These are phyloP conservation scores for Nasonovia ribisnigri DNA, from an alignment of 2,888 invertebrate species.

Conservation along the genomic window DNA sequence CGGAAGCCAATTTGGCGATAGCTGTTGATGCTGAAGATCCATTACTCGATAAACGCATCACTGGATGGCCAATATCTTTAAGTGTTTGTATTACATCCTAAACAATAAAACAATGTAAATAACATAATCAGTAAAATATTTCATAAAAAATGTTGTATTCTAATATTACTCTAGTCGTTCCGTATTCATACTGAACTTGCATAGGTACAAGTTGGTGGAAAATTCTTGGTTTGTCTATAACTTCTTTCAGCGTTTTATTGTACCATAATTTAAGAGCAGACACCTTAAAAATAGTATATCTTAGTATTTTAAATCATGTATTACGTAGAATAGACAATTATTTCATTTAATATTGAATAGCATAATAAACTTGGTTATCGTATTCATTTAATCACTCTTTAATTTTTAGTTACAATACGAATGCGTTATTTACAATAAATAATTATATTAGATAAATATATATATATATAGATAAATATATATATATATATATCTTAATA, in stretches of 20 bases:
- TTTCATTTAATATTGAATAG: background rate
- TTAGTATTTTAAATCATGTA: background rate
- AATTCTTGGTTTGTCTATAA: slow-evolving; percentile 80
- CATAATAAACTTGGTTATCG: background rate
- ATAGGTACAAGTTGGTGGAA: slow-evolving; percentile 92
- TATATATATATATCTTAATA: background rate
- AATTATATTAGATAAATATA: background rate
- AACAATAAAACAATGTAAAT: slow-evolving; percentile 15
- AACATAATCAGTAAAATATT: background rate
- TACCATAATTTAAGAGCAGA: slow-evolving; percentile 79
- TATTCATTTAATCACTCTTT: background rate
- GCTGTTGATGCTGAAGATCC: slow-evolving; percentile 1
- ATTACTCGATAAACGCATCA: background rate
- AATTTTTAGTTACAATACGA: background rate
- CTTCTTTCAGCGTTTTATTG: slow-evolving; percentile 76
- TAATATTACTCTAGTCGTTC: slow-evolving; percentile 74
- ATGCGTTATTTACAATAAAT: background rate
- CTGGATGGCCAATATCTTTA: slow-evolving; percentile 43
- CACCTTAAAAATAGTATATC: slow-evolving; percentile 72
- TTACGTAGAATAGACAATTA: background rate
- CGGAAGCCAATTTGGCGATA: background rate
- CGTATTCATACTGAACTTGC: slow-evolving; percentile 77
- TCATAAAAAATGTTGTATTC: background rate
- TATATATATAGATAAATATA: background rate
- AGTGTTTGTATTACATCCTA: slow-evolving; percentile 42